Evolutionary conservation across 2,113 vertebrate genomes (phyloP), one percentile per base, ranked within the genome.

Genomic region (Tympanuchus pallidicinctus): DNA sequence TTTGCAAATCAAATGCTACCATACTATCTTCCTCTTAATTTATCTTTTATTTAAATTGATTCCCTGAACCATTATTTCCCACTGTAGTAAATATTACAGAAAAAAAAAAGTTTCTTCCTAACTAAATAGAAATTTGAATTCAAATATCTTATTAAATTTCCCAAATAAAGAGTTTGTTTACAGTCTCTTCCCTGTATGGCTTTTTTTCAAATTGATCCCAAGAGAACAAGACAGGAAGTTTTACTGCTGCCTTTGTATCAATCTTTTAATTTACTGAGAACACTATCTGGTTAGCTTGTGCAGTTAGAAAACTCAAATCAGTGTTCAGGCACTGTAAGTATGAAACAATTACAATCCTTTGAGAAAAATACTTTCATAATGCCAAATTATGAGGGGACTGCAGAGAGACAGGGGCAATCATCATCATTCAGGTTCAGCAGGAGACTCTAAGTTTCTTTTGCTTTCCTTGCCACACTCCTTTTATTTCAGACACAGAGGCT

Each of bases 271-370:
- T 93, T 90, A 40, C 17, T 30, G 30, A 77, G 38, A 28, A 42
- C 36, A 38, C 40, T 48, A 3, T 52, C 36, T 85, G 22, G 4
- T 63, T 87, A 25, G 54, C 30, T 42, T 43, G 85, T 74, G 64
- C 17, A 91, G 75, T 79, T 82, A 82, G 10, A 42, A 45, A 27
- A 50, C 30, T 32, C 24, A 91, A 54, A 36, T 42, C 50, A 48
- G 47, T 95, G 13, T 25, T 42, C 59, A 89, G 32, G 25, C n/a
- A 67, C 18, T 72, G 6, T 78, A 66, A 90, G 43, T 27, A 42
- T 43, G 40, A 95, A 94, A 86, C 38, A 95, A 94, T 95, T 93
- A 94, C 93, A 89, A 81, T n/a, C 47, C 21, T 83, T 38, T 40
- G 73, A 65, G 77, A 77, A 82, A 94, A 96, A 66, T 32, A 36